A percentile compares a stretch with the other conserved stretches of the same genome.
These are phyloP conservation scores for Dreissena rostriformis DNA, from an alignment of 1,140 invertebrate species.

Conservation along the genomic window DNA sequence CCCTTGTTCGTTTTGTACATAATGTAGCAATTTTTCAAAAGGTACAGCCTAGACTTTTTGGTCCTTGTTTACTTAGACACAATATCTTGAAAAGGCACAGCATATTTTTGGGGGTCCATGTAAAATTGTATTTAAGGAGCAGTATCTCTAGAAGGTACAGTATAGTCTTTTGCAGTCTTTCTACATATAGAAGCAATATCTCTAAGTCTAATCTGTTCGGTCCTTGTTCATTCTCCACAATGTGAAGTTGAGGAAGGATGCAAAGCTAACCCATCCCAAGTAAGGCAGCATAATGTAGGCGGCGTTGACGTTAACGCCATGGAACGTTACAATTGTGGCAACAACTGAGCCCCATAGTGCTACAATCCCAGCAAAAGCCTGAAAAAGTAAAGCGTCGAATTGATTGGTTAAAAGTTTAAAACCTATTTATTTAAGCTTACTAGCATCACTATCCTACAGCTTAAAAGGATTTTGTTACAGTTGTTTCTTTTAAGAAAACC, in stretches of 20 bases:
- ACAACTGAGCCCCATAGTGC: conserved; percentile 85
- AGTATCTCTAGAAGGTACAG: not conserved
- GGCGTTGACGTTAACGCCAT: conserved; percentile 86
- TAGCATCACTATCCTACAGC: not conserved
- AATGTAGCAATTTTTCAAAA: too few relatives aligned
- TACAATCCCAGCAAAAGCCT: conserved; percentile 88
- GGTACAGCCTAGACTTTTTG: not conserved
- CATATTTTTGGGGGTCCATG: not conserved
- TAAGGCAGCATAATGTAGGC: conserved; percentile 90
- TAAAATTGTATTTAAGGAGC: not conserved
- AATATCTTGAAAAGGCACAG: not conserved
- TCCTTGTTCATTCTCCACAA: conserved; percentile 85
- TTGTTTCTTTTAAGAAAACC: not conserved
- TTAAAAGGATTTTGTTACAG: not conserved
- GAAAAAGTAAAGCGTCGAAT: conserved; percentile 36
- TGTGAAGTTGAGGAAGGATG: conserved; percentile 86
- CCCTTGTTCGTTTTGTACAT: too few relatives aligned
- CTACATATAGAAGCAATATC: not conserved
- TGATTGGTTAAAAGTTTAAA: not conserved
- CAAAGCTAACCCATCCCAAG: conserved; percentile 89
- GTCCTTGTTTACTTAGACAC: not conserved
- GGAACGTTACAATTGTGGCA: conserved; percentile 86
- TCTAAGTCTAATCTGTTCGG: not conserved
- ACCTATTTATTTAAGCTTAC: not conserved
- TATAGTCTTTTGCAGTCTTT: not conserved